Evolutionary conservation across 2,888 invertebrate species (phyloP).

Genomic region (Trilocha varians): DNA sequence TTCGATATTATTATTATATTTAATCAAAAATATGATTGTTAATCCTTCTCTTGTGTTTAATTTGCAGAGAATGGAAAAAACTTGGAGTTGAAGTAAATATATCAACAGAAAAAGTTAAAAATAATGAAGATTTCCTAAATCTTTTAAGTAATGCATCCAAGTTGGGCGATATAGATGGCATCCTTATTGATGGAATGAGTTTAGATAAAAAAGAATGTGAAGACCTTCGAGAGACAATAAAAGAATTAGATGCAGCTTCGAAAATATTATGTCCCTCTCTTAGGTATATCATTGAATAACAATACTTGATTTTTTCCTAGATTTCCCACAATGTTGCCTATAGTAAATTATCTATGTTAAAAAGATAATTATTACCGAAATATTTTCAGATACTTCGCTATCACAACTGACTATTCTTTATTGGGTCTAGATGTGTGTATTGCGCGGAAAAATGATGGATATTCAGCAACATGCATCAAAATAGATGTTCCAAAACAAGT

Average conservation of each 20-base stretch:
- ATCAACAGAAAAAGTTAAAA: slow-evolving; percentile 10
- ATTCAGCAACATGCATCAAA: slow-evolving; percentile 18
- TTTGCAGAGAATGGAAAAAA: slow-evolving; percentile 21
- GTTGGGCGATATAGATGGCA: slow-evolving; percentile 22
- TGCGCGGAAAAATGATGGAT: slow-evolving; percentile 13
- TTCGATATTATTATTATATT: neutral
- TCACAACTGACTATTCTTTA: slow-evolving; percentile 9
- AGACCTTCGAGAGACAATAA: slow-evolving; percentile 13
- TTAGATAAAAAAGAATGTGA: slow-evolving; percentile 1
- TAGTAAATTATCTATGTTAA: neutral
- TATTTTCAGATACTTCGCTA: slow-evolving; percentile 19
- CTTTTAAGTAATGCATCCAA: slow-evolving; percentile 15
- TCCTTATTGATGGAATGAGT: slow-evolving; percentile 17
- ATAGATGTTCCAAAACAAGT: neutral
- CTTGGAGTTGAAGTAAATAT: slow-evolving; percentile 15
- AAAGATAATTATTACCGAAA: neutral
- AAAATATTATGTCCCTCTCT: slow-evolving; percentile 24
- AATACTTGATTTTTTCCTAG: neutral
- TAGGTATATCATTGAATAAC: slow-evolving; percentile 18
- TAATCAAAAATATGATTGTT: slow-evolving; percentile 1
- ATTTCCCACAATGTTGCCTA: slow-evolving; percentile 1
- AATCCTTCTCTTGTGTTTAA: neutral
- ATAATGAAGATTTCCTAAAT: slow-evolving; percentile 7
- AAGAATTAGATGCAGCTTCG: slow-evolving; percentile 20
- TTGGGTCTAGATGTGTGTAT: slow-evolving; percentile 17